Evolutionary conservation across 2,888 invertebrate species (phyloP), one percentile per base, ranked within the genome.

Genomic region (Endomychus coccineus): DNA sequence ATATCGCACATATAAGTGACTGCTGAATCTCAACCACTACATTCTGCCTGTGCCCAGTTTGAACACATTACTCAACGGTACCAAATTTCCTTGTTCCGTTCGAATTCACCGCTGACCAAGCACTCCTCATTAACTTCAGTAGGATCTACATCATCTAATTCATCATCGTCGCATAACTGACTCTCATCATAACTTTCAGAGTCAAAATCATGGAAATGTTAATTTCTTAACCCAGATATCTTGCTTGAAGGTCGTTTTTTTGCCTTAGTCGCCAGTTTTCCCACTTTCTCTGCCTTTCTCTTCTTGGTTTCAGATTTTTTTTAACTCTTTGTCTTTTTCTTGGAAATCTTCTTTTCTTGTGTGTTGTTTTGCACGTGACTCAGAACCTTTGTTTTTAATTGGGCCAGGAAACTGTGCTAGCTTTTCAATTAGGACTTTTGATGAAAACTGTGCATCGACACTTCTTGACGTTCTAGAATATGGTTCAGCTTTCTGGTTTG

Each of bases 291-390:
- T n/a, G n/a, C n/a, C n/a, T n/a, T n/a, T n/a, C n/a, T n/a, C n/a
- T n/a, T n/a, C n/a, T n/a, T n/a, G n/a, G n/a, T n/a, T n/a, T n/a
- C n/a, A n/a, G n/a, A n/a, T n/a, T n/a, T n/a, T 23, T 7, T 23
- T 23, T 11, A 23, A 23, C 7, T 23, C 7, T 3, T 23, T 11
- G 11, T 4, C 23, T 23, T 23, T 3, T 7, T 23, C 23, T 23
- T 23, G 4, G 7, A 7, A 23, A 37, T 32, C 17, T 28, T 13
- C 30, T 37, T 43, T n/a, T 21, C 28, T 13, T 36, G 21, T 39
- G 35, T 38, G 35, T 32, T 37, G 32, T 28, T 42, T 33, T 10
- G 10, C 34, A 16, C 15, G 10, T 22, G 19, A 36, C 25, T 21
- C 37, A 27, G 34, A 13, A n/a, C n/a, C n/a, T n/a, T n/a, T n/a